Percentiles rank a stretch among this genome's conserved stretches.
Conservation (phyloP, 2,113 vertebrate species). For the Campylorhamphus procurvoides region DNA sequence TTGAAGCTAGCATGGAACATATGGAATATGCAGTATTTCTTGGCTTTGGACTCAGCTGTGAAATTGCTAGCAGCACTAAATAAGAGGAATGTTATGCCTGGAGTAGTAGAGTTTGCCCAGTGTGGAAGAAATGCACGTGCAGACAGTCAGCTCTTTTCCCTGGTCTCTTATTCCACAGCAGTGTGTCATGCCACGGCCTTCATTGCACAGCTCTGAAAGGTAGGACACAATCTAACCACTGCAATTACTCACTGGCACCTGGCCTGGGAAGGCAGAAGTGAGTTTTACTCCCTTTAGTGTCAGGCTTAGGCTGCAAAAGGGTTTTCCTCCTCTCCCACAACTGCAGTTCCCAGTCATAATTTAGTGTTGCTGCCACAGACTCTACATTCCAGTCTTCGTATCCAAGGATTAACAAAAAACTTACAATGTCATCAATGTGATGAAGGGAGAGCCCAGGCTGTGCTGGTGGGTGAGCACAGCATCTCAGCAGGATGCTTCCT, state of each 20-base stretch:
- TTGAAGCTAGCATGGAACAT: background rate
- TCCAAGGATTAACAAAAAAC: background rate
- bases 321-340: background rate
- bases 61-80: background rate
- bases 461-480: background rate
- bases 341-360: background rate
- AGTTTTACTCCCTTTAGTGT: background rate
- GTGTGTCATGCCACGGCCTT: background rate
- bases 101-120: background rate
- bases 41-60: background rate
- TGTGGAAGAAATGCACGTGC: background rate
- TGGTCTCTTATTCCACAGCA: background rate
- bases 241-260: background rate
- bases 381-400: background rate
- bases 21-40: background rate
- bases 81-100: background rate
- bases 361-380: background rate
- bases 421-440: background rate
- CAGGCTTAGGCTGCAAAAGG: background rate
- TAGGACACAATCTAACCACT: background rate
- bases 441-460: background rate
- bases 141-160: background rate
- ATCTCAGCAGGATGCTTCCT: background rate
- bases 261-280: background rate
- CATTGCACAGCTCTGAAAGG: background rate